Evolutionary conservation across 2,797 vertebrate genomes (phyloP), one percentile per base, ranked within the genome.

Genomic region (Acipenser transmontanus): DNA sequence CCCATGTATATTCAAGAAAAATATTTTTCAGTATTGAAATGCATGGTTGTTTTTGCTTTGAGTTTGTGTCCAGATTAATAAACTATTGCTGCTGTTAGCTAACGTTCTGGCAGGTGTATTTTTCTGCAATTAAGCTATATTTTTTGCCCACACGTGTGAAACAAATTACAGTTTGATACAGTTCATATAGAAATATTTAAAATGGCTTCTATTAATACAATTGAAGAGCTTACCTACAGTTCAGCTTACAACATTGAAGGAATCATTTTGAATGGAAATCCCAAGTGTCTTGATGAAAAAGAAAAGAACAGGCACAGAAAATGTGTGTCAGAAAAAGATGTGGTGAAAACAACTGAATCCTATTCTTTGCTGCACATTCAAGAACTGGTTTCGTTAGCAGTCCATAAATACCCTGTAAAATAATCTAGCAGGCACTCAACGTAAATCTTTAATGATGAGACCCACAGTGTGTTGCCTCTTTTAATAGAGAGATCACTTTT

Each of bases 391-490:
- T 70, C 68, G 61, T 73, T 70, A 73, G 57, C 63, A 56, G 61
- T 60, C 68, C 48, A 47, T 17, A 48, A 64, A 49, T 61, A 63
- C 50, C 48, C 63, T 63, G 63, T 73, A 67, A 76, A 70, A 77
- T 74, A 71, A 77, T 75, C 72, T 81, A 69, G 68, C 71, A 49
- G 61, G 62, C 57, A 66, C 73, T 47, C 66, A 56, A 67, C 66
- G 73, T 90, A 88, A 34, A 89, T 87, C 80, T 80, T 74, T 80
- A 72, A 77, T 84, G 86, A 90, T 86, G 78, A 78, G 80, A 80
- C 85, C 77, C 83, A 84, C 80, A 80, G 79, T 81, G 81, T 76
- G 66, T 81, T 86, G 88, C 83, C 88, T 83, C 77, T 84, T 84
- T 77, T 69, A 78, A 88, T 87, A 74, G 77, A 78, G 78, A 72